These are phyloP conservation scores for Diachrysia chrysitis DNA, from an alignment of 2,888 invertebrate species.

Conservation along the genomic window DNA sequence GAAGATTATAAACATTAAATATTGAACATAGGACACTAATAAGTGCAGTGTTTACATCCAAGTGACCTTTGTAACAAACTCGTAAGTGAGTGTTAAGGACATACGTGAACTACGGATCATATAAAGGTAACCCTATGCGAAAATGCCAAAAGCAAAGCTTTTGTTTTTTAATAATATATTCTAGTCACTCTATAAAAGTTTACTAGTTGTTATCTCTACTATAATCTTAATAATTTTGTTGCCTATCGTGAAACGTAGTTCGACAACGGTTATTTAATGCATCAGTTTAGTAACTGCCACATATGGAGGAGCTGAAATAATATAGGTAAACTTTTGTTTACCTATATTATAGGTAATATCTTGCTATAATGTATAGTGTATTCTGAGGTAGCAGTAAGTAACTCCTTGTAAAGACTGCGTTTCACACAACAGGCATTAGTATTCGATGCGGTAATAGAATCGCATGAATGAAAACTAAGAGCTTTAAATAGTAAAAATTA, in stretches of 20 bases:
- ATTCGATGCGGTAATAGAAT: constrained; percentile 81
- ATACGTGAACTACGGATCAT: constrained; percentile 65
- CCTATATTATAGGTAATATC: constrained; percentile 19
- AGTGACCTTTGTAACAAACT: constrained; percentile 86
- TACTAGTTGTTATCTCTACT: constrained; percentile 81
- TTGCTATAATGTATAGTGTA: constrained; percentile 18
- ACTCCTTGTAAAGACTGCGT: constrained; percentile 53
- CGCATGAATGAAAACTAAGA: constrained; percentile 88
- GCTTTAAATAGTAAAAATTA: constrained; percentile 89
- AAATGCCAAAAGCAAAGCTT: constrained; percentile 86
- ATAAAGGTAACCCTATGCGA: constrained; percentile 66
- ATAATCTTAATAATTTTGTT: constrained; percentile 69
- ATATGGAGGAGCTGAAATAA: background rate
- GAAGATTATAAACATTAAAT: constrained; percentile 63
- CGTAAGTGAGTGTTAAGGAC: constrained; percentile 77
- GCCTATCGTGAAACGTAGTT: constrained; percentile 67
- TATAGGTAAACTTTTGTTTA: background rate
- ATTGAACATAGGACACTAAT: constrained; percentile 66
- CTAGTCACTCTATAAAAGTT: constrained; percentile 79
- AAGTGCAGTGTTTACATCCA: constrained; percentile 79
- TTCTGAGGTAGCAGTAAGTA: constrained; percentile 22
- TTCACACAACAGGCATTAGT: constrained; percentile 71
- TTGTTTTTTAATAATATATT: constrained; percentile 80
- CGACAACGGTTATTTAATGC: constrained; percentile 42
- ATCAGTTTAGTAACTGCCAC: constrained; percentile 9